Percentiles rank a stretch among this genome's conserved stretches.
These are phyloP conservation scores for Tanytarsus gracilentus DNA, from an alignment of 2,888 invertebrate species.

Conservation along the genomic window DNA sequence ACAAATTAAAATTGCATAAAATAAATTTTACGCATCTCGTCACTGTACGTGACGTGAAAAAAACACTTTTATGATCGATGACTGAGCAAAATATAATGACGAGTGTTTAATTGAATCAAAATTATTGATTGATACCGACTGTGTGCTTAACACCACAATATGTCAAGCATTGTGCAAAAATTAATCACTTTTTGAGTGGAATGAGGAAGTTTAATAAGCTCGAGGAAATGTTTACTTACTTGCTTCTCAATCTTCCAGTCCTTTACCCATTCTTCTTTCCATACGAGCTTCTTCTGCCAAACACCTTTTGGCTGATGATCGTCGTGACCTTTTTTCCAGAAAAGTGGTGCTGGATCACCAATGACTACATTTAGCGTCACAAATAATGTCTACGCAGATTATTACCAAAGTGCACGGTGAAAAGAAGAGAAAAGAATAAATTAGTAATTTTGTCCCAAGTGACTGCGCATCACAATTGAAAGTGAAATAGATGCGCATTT, in stretches of 20 bases:
- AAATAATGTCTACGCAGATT: constrained; percentile 10
- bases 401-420: background rate
- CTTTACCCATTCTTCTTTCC: constrained; percentile 68
- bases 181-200: no score
- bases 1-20: no score
- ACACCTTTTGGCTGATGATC: constrained; percentile 51
- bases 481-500: constrained; percentile 8
- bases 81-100: no score
- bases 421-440: constrained; percentile 22
- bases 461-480: constrained; percentile 10
- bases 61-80: no score
- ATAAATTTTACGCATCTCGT: no score
- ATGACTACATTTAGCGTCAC: constrained; percentile 25
- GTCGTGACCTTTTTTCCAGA: constrained; percentile 26
- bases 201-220: no score
- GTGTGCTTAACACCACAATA: no score
- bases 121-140: no score
- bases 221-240: no score
- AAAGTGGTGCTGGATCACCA: constrained; percentile 21
- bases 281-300: constrained; percentile 73
- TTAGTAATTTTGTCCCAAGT: background rate
- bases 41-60: no score
- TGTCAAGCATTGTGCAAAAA: no score
- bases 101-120: no score
- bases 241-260: constrained; percentile 29